Evolutionary conservation across 2,113 vertebrate genomes (phyloP).

Genomic region (Microtus ochrogaster): DNA sequence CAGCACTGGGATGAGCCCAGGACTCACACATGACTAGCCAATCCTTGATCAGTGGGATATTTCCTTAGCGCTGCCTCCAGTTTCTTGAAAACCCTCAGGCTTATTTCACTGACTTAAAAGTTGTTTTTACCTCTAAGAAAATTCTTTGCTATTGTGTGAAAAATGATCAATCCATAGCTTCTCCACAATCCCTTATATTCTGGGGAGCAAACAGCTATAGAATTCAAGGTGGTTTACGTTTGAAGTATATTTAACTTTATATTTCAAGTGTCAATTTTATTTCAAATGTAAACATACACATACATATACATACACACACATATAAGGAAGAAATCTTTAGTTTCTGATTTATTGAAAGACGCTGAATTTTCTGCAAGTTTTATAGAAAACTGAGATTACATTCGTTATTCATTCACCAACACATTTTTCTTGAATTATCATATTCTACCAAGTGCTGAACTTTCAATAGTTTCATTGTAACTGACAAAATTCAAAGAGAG

Average conservation of each 20-base stretch:
- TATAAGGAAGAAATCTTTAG: neutral
- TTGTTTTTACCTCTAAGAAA: neutral
- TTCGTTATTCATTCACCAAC: neutral
- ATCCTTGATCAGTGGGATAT: neutral
- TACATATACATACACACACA: neutral
- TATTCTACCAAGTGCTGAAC: accelerated
- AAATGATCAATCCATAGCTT: neutral
- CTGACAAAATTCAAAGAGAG: neutral
- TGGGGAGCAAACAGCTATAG: neutral
- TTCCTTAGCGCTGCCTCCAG: neutral
- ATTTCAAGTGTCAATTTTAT: neutral
- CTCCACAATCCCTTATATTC: neutral
- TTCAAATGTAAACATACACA: neutral
- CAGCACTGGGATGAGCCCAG: too few species aligned
- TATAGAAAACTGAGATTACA: neutral
- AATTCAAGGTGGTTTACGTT: neutral
- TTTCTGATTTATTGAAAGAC: conserved; percentile 19
- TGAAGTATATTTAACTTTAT: neutral
- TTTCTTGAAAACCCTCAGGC: neutral
- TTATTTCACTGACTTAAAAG: neutral
- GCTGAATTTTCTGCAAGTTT: neutral
- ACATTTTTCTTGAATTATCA: neutral
- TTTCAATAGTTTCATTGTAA: conserved; percentile 5
- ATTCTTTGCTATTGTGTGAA: neutral
- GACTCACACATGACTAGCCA: neutral